A percentile compares a stretch with the other conserved stretches of the same genome.
Evolutionary conservation across 2,888 invertebrate species (phyloP).

Genomic region (Caenorhabditis becei): DNA sequence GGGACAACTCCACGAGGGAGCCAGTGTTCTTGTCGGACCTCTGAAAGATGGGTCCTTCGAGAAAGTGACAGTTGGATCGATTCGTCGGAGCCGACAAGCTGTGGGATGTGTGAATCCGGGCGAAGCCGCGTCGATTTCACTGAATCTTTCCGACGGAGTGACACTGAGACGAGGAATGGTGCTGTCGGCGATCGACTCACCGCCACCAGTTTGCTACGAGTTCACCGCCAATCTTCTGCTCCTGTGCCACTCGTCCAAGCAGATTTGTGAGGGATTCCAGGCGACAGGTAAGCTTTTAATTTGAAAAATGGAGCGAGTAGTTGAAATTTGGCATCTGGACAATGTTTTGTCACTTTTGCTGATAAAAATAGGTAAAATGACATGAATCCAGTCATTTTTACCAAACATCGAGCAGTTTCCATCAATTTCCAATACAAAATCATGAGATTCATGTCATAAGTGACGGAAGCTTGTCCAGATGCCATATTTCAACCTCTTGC

Average conservation of each 20-base stretch:
- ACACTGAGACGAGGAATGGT: slow-evolving; percentile 88
- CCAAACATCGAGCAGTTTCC: no score
- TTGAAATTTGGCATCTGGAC: no score
- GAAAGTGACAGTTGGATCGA: slow-evolving; percentile 86
- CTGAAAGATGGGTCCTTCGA: slow-evolving; percentile 68
- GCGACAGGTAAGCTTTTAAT: no score
- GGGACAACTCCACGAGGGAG: slow-evolving; percentile 91
- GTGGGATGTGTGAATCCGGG: slow-evolving; percentile 92
- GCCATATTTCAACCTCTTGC: no score
- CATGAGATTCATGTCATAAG: no score
- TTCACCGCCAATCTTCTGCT: slow-evolving; percentile 92
- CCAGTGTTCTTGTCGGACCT: slow-evolving; percentile 84
- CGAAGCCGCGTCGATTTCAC: slow-evolving; percentile 90
- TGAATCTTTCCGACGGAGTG: slow-evolving; percentile 83
- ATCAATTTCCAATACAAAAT: no score
- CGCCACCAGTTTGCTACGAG: slow-evolving; percentile 66
- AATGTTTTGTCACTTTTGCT: no score
- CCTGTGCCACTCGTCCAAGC: slow-evolving; percentile 84
- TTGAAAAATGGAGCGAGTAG: no score
- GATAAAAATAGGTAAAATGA: no score
- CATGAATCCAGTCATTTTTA: no score
- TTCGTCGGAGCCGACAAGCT: slow-evolving; percentile 88
- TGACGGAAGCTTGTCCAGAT: no score
- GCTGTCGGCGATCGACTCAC: slow-evolving; percentile 84
- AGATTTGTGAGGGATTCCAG: slow-evolving; percentile 83